These are phyloP conservation scores for Artibeus jamaicensis DNA, from an alignment of 2,797 vertebrate species.

Conservation along the genomic window DNA sequence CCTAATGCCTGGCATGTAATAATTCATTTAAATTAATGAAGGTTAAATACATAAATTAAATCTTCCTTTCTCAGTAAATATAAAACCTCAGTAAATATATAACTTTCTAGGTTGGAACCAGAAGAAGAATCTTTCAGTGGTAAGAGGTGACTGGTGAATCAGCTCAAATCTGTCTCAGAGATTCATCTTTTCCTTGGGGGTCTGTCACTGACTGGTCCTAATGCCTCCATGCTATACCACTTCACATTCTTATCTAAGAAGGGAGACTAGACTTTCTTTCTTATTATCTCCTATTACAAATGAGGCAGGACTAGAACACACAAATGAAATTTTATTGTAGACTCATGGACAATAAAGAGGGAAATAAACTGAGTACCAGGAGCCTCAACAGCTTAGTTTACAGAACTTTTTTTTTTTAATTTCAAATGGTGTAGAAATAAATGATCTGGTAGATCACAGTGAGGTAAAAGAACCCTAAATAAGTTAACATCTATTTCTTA, in stretches of 20 bases:
- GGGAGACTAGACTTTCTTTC: neutral
- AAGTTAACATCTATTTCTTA: neutral
- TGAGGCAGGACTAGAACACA: neutral
- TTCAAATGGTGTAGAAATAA: neutral
- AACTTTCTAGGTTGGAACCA: neutral
- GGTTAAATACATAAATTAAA: neutral
- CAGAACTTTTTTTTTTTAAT: neutral
- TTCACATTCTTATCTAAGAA: neutral
- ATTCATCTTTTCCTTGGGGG: neutral
- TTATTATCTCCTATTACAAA: neutral
- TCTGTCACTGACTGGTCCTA: neutral
- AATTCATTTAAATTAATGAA: neutral
- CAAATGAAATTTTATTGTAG: neutral
- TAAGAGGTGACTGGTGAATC: neutral
- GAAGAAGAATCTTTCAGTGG: neutral
- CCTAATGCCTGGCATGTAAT: neutral
- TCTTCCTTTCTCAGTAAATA: neutral
- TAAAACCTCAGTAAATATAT: neutral
- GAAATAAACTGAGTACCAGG: neutral
- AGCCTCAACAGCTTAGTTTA: neutral
- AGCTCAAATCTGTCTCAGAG: too few relatives aligned
- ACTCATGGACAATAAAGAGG: neutral
- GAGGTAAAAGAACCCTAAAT: neutral
- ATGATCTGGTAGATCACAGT: neutral
- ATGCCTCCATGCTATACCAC: neutral